phyloP scores from a whole-genome alignment of 1,140 invertebrate species.

The Diachasma alloeum region DNA sequence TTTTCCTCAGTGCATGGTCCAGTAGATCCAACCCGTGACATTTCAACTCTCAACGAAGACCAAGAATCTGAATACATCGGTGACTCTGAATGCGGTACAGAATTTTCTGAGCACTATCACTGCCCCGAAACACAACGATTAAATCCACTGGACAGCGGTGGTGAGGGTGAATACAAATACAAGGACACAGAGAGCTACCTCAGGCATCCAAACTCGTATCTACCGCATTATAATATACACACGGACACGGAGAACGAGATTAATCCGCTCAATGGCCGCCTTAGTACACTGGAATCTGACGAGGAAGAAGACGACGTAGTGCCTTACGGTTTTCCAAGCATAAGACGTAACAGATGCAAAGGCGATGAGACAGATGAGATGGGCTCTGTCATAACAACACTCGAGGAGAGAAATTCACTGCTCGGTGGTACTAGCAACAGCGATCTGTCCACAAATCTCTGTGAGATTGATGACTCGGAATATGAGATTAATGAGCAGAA shows the following conservation, averaged over 20 bases:
- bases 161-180: constrained; percentile 67
- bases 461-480: constrained; percentile 94
- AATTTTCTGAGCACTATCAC: constrained; percentile 70
- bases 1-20: constrained; percentile 56
- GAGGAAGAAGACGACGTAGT: constrained; percentile 71
- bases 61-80: constrained; percentile 76
- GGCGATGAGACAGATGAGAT: constrained; percentile 65
- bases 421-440: constrained; percentile 79
- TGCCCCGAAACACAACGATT: constrained; percentile 67
- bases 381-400: constrained; percentile 67
- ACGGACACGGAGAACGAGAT: constrained; percentile 72
- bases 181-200: constrained; percentile 75
- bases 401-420: constrained; percentile 79
- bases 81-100: constrained; percentile 72
- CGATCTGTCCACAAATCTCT: constrained; percentile 86
- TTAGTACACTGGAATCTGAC: constrained; percentile 59
- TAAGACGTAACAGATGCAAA: constrained; percentile 66
- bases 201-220: constrained; percentile 84
- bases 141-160: constrained; percentile 73
- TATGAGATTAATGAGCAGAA: constrained; percentile 70
- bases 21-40: constrained; percentile 71
- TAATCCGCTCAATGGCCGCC: constrained; percentile 63
- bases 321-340: constrained; percentile 74
- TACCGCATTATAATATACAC: constrained; percentile 78
- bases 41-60: constrained; percentile 75